Base-by-base conservation (phyloP, 1,140 invertebrate species). In the Diorhabda sublineata region DNA sequence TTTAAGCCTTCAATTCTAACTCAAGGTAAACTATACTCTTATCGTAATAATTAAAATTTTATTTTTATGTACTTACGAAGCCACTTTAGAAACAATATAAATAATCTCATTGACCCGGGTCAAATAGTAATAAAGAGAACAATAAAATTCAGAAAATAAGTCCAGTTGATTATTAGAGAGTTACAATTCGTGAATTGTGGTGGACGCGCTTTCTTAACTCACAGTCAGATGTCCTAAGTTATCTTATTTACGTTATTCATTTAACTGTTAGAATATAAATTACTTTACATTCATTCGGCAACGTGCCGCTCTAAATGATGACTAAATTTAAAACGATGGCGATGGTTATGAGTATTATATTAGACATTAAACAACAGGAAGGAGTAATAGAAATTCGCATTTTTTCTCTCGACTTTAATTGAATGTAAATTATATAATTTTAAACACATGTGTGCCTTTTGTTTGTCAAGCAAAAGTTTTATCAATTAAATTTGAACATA, bases 301-400 rank as follows among this genome's bases (percentile, higher is more conserved):
- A 26, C 26, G 26, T 26, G 26, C 26, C 26, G 26, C 26, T 26
- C 0, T 26, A 26, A 1, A 26, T 26, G 1, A 26, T 26, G 26
- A 26, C 26, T 26, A 26, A 26, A 26, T 26, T 26, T 26, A 26
- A 26, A 52, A 52, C 4, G n/a, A n/a, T n/a, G n/a, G n/a, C 6
- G 47, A 8, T 52, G 47, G n/a, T 73, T 64, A 73, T 64, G 71
- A 69, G 65, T 47, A 72, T 72, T 69, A 67, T 58, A 73, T 73
- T 70, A 73, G 70, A 72, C 58, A 67, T 45, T 74, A 71, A 70
- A 70, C 65, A 67, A 67, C 73, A 71, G 73, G 73, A 74, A 74
- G 73, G 64, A 56, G 68, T 68, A 74, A 74, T 74, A 74, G 62
- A 73, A 69, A 70, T 74, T 74, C 72, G 73, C 68, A 70, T 74